Base-by-base conservation (phyloP, 2,888 invertebrate genomes). In the Acrobasis consociella region DNA sequence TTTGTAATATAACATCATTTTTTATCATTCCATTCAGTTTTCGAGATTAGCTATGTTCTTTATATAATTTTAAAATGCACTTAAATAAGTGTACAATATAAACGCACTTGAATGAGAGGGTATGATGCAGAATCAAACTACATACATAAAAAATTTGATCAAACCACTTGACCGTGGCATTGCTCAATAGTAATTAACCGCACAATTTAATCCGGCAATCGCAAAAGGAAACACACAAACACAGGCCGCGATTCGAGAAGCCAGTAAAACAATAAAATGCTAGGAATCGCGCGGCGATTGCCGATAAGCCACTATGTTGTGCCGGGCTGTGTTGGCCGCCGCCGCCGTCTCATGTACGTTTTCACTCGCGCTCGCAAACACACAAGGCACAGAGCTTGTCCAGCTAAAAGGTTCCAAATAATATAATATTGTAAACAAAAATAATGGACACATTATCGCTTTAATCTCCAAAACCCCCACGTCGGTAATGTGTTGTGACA, bases 271-370 rank as follows among this genome's bases (percentile, higher is more conserved):
- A 58, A 52, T 61, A 53, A 31, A 60, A 60, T 56, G 56, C 16
- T 42, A 49, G 31, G 37, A 39, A 58, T 60, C 63, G 58, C 22
- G 65, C 66, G 60, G 56, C 67, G 67, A 60, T 59, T 68, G 71
- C 70, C 82, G 85, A 86, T 84, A 85, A 83, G 72, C 61, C 69
- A 74, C 68, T 73, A 90, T 91, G 89, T 86, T 83, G 85, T 86
- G 87, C 71, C 87, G 86, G 67, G 78, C 76, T 65, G 69, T 91
- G 70, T 73, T 87, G 71, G 76, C 85, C 67, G 79, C 79, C 62
- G 74, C 78, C 78, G 85, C 80, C 74, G 67, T 90, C 78, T 80
- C 87, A 90, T 92, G 91, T 92, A 91, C 86, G 91, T 91, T 89
- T 72, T 72, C 78, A 75, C 76, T 74, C 76, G 75, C 74, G 83